A percentile compares a stretch with the other conserved stretches of the same genome.
These are phyloP conservation scores for Erebia aethiops DNA, from an alignment of 2,888 invertebrate species.

Conservation along the genomic window DNA sequence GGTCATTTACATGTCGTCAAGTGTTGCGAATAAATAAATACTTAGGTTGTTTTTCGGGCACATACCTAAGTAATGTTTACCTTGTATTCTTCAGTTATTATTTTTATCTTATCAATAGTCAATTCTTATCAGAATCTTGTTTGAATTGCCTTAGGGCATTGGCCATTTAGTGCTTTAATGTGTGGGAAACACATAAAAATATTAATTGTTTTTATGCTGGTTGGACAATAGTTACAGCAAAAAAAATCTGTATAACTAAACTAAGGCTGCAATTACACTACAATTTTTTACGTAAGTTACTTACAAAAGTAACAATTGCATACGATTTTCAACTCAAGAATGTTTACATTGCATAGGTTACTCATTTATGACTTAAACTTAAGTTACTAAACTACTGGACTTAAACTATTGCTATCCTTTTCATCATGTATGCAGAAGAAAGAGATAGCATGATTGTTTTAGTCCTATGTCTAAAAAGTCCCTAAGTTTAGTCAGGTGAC, in stretches of 20 bases:
- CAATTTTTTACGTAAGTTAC: too few relatives aligned
- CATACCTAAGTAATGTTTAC: background rate
- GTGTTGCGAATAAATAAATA: background rate
- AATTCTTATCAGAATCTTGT: constrained; percentile 37
- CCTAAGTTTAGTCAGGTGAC: too few relatives aligned
- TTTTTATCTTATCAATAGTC: constrained; percentile 27
- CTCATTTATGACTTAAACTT: too few relatives aligned
- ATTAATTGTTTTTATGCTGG: background rate
- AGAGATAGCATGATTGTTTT: background rate
- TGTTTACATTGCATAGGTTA: too few relatives aligned
- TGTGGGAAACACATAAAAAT: constrained; percentile 1
- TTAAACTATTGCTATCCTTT: background rate
- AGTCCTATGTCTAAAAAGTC: too few relatives aligned
- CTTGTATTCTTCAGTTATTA: background rate
- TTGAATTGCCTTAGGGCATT: constrained; percentile 11
- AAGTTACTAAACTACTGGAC: too few relatives aligned
- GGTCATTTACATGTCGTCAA: constrained; percentile 22
- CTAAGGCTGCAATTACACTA: too few relatives aligned
- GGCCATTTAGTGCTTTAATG: constrained; percentile 6
- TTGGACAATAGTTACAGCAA: too few relatives aligned
- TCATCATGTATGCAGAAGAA: background rate
- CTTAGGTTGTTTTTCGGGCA: background rate
- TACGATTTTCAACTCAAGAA: too few relatives aligned
- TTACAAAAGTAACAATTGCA: too few relatives aligned
- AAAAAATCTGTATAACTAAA: too few relatives aligned